phyloP scores from a whole-genome alignment of 2,888 invertebrate species.

The Drosophila neotestacea region DNA sequence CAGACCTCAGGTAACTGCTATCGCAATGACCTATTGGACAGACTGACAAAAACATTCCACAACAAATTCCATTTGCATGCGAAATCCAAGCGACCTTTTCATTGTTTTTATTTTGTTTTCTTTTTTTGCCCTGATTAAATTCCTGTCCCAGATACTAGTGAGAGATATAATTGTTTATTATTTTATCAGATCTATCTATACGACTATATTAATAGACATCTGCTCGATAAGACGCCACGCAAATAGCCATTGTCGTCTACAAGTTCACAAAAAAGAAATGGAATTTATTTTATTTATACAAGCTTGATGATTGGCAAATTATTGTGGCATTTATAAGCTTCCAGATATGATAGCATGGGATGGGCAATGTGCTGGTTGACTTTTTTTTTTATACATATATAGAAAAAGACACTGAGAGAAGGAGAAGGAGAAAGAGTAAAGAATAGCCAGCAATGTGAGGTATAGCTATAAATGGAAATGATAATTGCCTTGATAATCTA shows the following conservation, averaged over 20 bases:
- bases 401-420: background rate
- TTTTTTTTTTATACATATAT: slow-evolving; percentile 5
- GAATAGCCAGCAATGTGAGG: background rate
- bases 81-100: slow-evolving; percentile 26
- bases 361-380: slow-evolving; percentile 26
- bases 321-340: slow-evolving; percentile 47
- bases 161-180: slow-evolving; percentile 4
- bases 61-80: slow-evolving; percentile 49
- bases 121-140: slow-evolving; percentile 5
- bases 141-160: slow-evolving; percentile 23
- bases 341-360: slow-evolving; percentile 59
- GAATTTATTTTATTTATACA: slow-evolving; percentile 53
- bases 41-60: slow-evolving; percentile 22
- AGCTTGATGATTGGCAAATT: slow-evolving; percentile 65
- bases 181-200: slow-evolving; percentile 26
- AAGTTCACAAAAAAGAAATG: background rate
- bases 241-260: slow-evolving; percentile 47
- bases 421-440: background rate
- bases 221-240: slow-evolving; percentile 53
- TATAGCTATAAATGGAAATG: slow-evolving; percentile 17
- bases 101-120: background rate
- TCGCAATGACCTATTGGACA: slow-evolving; percentile 35
- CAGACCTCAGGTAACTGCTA: slow-evolving; percentile 35
- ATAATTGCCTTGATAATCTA: slow-evolving; percentile 19
- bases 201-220: slow-evolving; percentile 50